Evolutionary conservation across 2,797 vertebrate species (phyloP).

Genomic region (Cephalopachus bancanus): DNA sequence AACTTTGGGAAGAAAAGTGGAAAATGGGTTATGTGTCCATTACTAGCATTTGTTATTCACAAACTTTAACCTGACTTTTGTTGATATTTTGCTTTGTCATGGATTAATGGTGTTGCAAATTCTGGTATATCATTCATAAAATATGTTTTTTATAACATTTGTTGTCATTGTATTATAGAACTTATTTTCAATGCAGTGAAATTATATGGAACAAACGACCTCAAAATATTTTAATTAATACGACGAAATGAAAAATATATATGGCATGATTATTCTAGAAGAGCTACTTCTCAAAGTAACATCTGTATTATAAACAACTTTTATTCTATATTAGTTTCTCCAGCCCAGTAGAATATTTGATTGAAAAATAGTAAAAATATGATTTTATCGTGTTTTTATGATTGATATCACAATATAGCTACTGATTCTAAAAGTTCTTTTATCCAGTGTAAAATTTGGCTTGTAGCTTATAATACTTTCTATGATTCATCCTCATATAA

Average conservation of each 20-base stretch:
- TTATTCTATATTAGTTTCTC: neutral
- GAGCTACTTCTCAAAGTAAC: neutral
- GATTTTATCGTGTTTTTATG: slow-evolving; percentile 8
- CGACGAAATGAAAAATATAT: neutral
- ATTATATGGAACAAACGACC: neutral
- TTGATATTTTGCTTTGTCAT: neutral
- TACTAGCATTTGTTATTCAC: neutral
- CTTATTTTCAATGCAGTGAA: neutral
- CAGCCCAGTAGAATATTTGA: neutral
- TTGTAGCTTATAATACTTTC: neutral
- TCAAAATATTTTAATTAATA: slow-evolving; percentile 12
- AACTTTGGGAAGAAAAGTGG: neutral
- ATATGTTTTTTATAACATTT: neutral
- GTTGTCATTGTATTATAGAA: neutral
- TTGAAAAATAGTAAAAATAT: neutral
- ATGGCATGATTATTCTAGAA: neutral
- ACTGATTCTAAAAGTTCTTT: neutral
- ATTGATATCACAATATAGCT: slow-evolving; percentile 17
- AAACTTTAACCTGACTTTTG: slow-evolving; percentile 6
- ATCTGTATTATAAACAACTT: neutral
- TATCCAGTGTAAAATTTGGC: neutral
- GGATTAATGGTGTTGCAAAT: neutral
- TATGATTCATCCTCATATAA: too few species aligned
- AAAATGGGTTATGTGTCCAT: neutral
- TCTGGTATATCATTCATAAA: slow-evolving; percentile 6